Conservation (phyloP, 92 coral and sea anemone genomes). For the Virgularia gustaviana region DNA sequence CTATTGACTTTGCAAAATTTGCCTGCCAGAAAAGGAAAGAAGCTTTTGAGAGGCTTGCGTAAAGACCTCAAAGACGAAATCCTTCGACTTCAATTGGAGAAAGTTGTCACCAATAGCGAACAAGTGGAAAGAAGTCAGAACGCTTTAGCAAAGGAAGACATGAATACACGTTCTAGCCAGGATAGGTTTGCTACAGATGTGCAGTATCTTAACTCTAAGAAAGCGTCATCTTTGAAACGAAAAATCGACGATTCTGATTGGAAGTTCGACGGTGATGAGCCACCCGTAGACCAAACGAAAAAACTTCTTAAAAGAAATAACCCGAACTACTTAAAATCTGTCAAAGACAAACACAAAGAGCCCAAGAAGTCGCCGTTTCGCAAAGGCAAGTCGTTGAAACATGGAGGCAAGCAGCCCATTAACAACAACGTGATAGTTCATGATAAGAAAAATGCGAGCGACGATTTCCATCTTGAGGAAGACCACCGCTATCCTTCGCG, state of each 20-base stretch:
- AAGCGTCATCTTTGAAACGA: too few species aligned
- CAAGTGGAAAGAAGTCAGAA: slow-evolving; percentile 40
- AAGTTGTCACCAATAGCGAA: slow-evolving; percentile 31
- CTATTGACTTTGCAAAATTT: slow-evolving; percentile 26
- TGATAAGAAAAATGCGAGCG: not conserved
- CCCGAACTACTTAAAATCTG: not conserved
- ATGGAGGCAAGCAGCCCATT: not conserved
- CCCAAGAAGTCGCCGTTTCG: not conserved
- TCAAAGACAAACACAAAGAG: not conserved
- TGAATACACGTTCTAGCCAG: too few species aligned
- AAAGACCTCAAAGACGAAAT: slow-evolving; percentile 31
- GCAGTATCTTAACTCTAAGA: slow-evolving; percentile 26
- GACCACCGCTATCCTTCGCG: slow-evolving; percentile 7
- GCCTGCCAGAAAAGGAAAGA: slow-evolving; percentile 19
- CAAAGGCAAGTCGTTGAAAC: not conserved
- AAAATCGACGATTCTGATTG: too few species aligned
- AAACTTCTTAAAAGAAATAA: not conserved
- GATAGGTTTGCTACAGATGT: slow-evolving; percentile 42
- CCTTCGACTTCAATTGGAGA: slow-evolving; percentile 22
- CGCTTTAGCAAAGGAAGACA: too few species aligned
- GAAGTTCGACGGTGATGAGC: too few species aligned
- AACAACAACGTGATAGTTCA: not conserved
- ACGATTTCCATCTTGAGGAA: not conserved
- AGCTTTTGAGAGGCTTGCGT: slow-evolving; percentile 16
- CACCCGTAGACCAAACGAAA: too few species aligned